Evolutionary conservation across 2,888 invertebrate species (phyloP).

Genomic region (Eurois occulta): DNA sequence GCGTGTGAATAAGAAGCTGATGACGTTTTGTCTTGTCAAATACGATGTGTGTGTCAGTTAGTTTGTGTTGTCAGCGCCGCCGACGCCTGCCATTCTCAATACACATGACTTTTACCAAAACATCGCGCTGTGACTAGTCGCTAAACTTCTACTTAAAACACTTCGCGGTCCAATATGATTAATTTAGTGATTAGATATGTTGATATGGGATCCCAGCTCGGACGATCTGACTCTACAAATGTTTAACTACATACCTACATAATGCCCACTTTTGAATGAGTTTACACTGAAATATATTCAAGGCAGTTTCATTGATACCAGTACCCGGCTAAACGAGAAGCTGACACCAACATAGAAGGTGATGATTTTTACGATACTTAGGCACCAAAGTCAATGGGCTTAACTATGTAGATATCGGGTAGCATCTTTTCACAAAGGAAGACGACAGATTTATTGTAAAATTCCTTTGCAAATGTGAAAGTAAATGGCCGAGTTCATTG

Average conservation of each 20-base stretch:
- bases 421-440: neutral
- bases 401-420: neutral
- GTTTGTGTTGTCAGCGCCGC: too few relatives aligned
- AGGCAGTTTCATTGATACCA: neutral
- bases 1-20: constrained; percentile 1
- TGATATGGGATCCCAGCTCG: neutral
- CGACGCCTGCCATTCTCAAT: too few relatives aligned
- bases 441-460: neutral
- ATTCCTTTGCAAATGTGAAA: neutral
- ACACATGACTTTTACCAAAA: too few relatives aligned
- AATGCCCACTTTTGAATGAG: neutral
- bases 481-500: neutral
- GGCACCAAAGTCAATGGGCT: too few relatives aligned
- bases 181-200: neutral
- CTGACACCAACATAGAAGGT: neutral
- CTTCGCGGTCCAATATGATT: too few relatives aligned
- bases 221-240: neutral
- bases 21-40: neutral
- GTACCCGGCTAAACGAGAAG: neutral
- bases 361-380: neutral
- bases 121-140: too few relatives aligned
- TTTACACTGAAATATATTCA: neutral
- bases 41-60: too few relatives aligned
- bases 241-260: neutral
- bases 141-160: too few relatives aligned